Base-by-base conservation (phyloP, 2,888 invertebrate genomes). In the Thera obeliscata region DNA sequence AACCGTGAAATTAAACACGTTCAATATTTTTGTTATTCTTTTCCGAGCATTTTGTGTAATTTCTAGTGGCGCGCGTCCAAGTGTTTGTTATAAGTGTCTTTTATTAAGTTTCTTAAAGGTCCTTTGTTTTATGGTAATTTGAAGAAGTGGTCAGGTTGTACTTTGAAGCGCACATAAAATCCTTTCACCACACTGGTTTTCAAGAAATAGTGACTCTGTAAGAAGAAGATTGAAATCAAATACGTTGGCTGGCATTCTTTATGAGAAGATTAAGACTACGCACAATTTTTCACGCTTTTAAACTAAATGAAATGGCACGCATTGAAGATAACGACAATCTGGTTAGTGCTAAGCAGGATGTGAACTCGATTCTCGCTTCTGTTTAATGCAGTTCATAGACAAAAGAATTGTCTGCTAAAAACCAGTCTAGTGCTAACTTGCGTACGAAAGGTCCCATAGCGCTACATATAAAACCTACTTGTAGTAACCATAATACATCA, bases 1-100 rank as follows among this genome's bases (percentile, higher is more conserved):
- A 48, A 54, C 50, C 67, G 59, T 70, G 69, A 69, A 74, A 74
- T 72, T 61, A 52, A 60, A 58, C 65, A 64, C 49, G 56, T 68
- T 61, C 36, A 54, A 52, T 38, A 55, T 59, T 60, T 22, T 57
- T 55, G 38, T 35, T 60, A 50, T 67, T 61, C 57, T 61, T 58
- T 57, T 54, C 22, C 35, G 49, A n/a, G 33, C 22, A 12, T 9
- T 57, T 62, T 58, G 46, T 66, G 41, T 49, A 48, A 55, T 57
- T n/a, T 46, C 35, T 56, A 22, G 58, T 57, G 54, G 43, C 35
- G 41, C 36, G 35, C 12, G 52, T 56, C 60, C 22, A 65, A 65
- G 48, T 46, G 2, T 48, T 59, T 55, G n/a, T 41, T 38, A 33
- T 9, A 46, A 9, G 46, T 35, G 48, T 35, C 33, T 43, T 22